A percentile compares a stretch with the other conserved stretches of the same genome.
Evolutionary conservation across 53 echinoderm and acorn worm genomes (phyloP).

Genomic region (Crossaster papposus): DNA sequence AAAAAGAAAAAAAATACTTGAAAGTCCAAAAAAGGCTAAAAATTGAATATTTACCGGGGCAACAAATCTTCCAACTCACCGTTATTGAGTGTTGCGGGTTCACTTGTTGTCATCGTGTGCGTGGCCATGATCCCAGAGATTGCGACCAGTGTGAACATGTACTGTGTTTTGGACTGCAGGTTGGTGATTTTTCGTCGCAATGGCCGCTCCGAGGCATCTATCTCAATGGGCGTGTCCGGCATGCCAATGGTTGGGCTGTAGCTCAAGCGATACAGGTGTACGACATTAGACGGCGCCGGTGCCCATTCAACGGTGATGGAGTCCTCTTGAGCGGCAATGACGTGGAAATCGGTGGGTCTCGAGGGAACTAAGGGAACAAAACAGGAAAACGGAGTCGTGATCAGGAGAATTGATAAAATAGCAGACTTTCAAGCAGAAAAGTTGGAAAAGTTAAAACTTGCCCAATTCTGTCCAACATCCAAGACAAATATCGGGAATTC

Average conservation of each 20-base stretch:
- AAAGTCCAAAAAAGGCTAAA: no score
- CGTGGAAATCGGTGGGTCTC: conserved; percentile 1
- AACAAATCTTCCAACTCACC: conserved; percentile 17
- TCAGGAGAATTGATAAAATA: neutral
- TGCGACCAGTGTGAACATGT: conserved; percentile 40
- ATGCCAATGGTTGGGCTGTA: conserved; percentile 39
- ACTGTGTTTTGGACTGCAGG: conserved; percentile 46
- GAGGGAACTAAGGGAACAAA: conserved; percentile 12
- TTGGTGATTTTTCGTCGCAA: conserved; percentile 15
- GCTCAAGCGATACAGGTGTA: conserved; percentile 48
- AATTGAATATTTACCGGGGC: no score
- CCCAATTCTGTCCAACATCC: no score
- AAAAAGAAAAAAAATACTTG: no score
- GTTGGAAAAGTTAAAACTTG: no score
- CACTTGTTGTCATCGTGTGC: conserved; percentile 6
- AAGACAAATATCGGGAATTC: no score
- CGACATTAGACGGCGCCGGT: conserved; percentile 1
- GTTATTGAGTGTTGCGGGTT: conserved; percentile 3
- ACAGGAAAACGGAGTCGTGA: neutral
- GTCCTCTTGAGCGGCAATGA: neutral
- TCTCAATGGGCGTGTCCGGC: conserved; percentile 37
- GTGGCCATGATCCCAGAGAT: conserved; percentile 19
- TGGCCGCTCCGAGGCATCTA: neutral
- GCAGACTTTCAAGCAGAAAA: no score
- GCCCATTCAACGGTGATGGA: conserved; percentile 51